These are phyloP conservation scores for Rynchops niger DNA, from an alignment of 2,113 vertebrate species.

Conservation along the genomic window DNA sequence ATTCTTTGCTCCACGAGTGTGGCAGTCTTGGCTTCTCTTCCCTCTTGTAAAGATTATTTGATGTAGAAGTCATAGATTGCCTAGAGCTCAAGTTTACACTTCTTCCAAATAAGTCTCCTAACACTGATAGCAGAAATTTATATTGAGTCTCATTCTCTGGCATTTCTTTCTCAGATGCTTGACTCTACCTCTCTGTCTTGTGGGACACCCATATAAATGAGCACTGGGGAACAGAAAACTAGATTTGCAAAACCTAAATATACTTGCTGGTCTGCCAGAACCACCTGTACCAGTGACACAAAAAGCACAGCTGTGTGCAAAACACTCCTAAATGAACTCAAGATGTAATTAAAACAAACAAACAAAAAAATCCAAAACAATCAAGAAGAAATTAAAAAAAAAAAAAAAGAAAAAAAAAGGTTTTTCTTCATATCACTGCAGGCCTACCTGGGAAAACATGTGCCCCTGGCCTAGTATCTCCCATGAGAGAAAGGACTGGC, in stretches of 20 bases:
- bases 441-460: accelerated
- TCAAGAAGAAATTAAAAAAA: no score
- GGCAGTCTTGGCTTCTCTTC: background rate
- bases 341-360: no score
- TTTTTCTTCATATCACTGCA: background rate
- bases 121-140: background rate
- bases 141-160: background rate
- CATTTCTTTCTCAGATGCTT: background rate
- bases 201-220: background rate
- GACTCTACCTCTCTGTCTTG: background rate
- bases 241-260: background rate
- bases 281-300: accelerated
- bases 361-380: no score
- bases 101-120: background rate
- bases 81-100: background rate
- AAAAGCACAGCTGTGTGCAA: background rate
- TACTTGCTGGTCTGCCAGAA: background rate
- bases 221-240: background rate
- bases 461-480: background rate
- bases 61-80: background rate
- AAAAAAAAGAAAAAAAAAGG: accelerated
- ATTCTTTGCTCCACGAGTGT: background rate
- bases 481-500: background rate
- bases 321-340: background rate
- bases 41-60: background rate